Evolutionary conservation across 2,797 vertebrate genomes (phyloP).

Genomic region (Malurus leucopterus): DNA sequence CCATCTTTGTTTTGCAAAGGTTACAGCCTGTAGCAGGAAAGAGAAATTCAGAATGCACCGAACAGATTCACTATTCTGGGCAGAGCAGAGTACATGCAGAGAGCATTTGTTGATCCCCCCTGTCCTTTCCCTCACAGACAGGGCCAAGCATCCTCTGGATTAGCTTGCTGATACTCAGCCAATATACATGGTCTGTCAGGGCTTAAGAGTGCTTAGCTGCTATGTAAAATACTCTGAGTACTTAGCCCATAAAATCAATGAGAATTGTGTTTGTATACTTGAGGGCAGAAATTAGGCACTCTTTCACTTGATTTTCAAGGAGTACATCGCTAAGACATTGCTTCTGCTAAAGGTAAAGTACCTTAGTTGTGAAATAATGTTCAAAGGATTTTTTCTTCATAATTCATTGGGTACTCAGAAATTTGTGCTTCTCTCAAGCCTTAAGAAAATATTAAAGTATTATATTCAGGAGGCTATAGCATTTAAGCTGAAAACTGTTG

Average conservation of each 20-base stretch:
- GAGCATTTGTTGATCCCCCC: conserved; percentile 6
- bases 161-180: conserved; percentile 32
- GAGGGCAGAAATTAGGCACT: background rate
- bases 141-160: conserved; percentile 35
- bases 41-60: background rate
- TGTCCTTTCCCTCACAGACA: background rate
- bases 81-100: background rate
- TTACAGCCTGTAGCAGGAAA: background rate
- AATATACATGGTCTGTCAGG: conserved; percentile 9
- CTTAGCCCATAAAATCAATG: conserved; percentile 31
- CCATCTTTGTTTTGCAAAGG: background rate
- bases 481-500: background rate
- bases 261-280: background rate
- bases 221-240: conserved; percentile 39
- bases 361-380: background rate
- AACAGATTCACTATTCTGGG: rapidly evolving
- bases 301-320: background rate
- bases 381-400: background rate
- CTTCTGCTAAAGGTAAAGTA: background rate
- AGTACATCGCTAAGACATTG: background rate
- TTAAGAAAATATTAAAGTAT: background rate
- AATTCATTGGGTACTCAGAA: background rate
- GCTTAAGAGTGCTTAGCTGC: conserved; percentile 41
- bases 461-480: background rate
- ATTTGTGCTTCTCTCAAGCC: background rate